phyloP scores from a whole-genome alignment of 2,113 vertebrate genomes.

The Cottus gobio region DNA sequence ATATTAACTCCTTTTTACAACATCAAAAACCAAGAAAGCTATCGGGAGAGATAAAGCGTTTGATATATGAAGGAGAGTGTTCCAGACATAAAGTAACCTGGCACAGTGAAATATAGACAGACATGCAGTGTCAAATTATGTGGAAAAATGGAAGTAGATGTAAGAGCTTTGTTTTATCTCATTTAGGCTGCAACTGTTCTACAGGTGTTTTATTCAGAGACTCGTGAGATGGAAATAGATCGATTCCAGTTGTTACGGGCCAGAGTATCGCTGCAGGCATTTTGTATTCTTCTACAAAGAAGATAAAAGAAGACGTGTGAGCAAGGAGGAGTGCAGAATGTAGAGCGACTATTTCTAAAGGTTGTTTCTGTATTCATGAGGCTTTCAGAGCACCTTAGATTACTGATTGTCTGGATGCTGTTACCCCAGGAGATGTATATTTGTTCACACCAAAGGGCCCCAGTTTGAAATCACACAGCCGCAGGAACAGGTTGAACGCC shows the following conservation, averaged over 20 bases:
- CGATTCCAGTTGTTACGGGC: conserved; percentile 51
- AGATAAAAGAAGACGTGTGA: conserved; percentile 30
- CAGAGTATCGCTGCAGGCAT: conserved; percentile 38
- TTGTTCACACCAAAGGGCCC: conserved; percentile 88
- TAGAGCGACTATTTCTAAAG: conserved; percentile 46
- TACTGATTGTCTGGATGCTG: conserved; percentile 65
- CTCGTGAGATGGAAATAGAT: conserved; percentile 54
- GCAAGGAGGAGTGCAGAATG: conserved; percentile 28
- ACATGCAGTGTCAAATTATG: conserved; percentile 42
- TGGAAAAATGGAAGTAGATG: conserved; percentile 33
- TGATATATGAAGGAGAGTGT: neutral
- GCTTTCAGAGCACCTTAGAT: conserved; percentile 55
- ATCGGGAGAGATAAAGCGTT: neutral
- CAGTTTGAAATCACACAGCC: conserved; percentile 86
- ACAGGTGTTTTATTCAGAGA: conserved; percentile 62
- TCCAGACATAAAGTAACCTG: conserved; percentile 5
- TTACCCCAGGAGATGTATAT: conserved; percentile 89
- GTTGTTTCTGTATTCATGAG: conserved; percentile 55
- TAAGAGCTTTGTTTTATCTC: conserved; percentile 44
- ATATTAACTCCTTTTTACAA: conserved; percentile 6
- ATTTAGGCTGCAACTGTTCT: conserved; percentile 41
- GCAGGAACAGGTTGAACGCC: conserved; percentile 89
- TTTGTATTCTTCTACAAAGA: conserved; percentile 50
- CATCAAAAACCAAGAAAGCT: conserved; percentile 17
- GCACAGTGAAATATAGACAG: conserved; percentile 28